Evolutionary conservation across 2,113 vertebrate species (phyloP).

Genomic region (Cyanoramphus novaezelandiae): DNA sequence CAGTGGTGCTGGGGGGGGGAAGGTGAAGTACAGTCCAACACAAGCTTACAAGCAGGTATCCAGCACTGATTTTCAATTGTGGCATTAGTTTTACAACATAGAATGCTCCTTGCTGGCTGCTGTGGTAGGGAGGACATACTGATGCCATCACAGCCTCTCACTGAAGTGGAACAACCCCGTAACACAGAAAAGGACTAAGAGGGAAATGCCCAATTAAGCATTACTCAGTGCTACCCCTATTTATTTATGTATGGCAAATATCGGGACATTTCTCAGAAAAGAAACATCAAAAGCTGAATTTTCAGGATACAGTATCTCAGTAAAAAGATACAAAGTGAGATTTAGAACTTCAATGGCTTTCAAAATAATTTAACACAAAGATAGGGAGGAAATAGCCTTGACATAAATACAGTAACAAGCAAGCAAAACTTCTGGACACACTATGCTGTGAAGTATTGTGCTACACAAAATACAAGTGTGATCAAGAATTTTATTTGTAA

Average conservation of each 20-base stretch:
- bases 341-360: neutral
- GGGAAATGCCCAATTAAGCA: neutral
- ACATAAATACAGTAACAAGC: neutral
- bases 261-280: neutral
- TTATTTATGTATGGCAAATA: neutral
- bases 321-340: neutral
- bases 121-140: neutral
- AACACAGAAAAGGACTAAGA: neutral
- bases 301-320: neutral
- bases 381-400: neutral
- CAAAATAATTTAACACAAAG: neutral
- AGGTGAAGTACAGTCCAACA: neutral
- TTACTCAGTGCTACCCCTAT: neutral
- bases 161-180: neutral
- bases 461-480: neutral
- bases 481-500: neutral
- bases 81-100: neutral
- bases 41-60: neutral
- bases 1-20: neutral
- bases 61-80: neutral
- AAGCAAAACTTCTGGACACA: neutral
- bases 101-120: neutral
- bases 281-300: neutral
- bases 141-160: neutral
- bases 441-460: neutral